Conservation (phyloP, 2,797 vertebrate genomes). For the Sylvia borin region DNA sequence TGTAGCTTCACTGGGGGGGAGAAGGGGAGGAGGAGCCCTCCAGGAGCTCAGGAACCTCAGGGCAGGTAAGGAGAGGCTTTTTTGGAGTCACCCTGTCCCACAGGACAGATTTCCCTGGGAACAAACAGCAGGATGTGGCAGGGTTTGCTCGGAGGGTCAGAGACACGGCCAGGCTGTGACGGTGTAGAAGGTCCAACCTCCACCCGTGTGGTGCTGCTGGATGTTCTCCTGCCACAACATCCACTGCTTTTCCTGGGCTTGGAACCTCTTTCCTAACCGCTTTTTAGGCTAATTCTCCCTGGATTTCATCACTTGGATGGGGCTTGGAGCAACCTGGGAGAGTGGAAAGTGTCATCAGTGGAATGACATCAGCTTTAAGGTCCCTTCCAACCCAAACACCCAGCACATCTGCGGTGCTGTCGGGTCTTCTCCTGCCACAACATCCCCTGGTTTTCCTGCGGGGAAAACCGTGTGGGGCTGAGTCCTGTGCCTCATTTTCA, state of each 20-base stretch:
- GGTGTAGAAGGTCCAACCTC: neutral
- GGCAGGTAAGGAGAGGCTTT: neutral
- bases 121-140: neutral
- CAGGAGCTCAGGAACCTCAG: neutral
- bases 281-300: neutral
- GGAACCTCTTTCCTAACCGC: neutral
- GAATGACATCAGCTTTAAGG: neutral
- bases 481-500: neutral
- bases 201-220: neutral
- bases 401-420: neutral
- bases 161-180: neutral
- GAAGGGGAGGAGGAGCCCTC: neutral
- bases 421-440: too few relatives aligned
- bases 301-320: neutral
- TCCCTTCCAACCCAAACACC: neutral
- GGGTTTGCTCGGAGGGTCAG: neutral
- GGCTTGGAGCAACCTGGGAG: neutral
- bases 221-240: too few relatives aligned
- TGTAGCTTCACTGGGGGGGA: fast-evolving
- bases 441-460: neutral
- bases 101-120: neutral
- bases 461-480: neutral
- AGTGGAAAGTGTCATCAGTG: neutral
- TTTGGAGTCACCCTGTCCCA: neutral
- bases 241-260: too few relatives aligned